Evolutionary conservation across 2,888 invertebrate species (phyloP), one percentile per base, ranked within the genome.

Genomic region (Chrysolina americana): DNA sequence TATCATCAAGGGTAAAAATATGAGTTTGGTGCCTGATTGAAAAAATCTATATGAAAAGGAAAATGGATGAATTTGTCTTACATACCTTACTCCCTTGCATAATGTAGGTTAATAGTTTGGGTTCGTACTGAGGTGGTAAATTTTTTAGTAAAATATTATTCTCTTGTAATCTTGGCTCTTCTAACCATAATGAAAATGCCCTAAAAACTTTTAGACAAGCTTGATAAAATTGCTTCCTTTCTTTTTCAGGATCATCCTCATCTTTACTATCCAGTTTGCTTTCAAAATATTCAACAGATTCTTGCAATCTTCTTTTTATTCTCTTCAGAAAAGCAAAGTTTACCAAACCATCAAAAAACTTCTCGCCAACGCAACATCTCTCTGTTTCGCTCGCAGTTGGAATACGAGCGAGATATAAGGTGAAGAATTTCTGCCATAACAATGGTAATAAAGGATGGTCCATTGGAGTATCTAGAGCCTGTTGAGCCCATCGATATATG

Each of bases 361-460:
- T 92, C 78, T 93, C 91, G 1, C 95, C 94, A 0, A 94, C 91
- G 75, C 94, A 93, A 66, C 91, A 91, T 73, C 89, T 88, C 80
- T 91, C 90, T 23, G 87, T 86, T 19, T 87, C 84, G 70, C 91
- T 92, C 15, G 82, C 83, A 15, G 87, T 85, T 1, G 92, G 90
- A 71, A 92, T 89, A 79, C 94, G 88, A 59, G 92, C 91, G 70
- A 95, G 89, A 85, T 92, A 95, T 0, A 94, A 88, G 11, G 89
- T 88, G 83, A 95, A 95, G 85, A 96, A 96, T 82, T 93, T 92
- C 85, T 95, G 95, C 91, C 93, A 94, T 1, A 94, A 85, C 13
- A 95, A 88, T 0, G 94, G 92, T 48, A 94, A 87, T 36, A 94
- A 87, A 0, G 94, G 93, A 87, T 95, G 94, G 77, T 91, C 91